Evolutionary conservation across 2,888 invertebrate genomes (phyloP).

Genomic region (Volucella zonaria): DNA sequence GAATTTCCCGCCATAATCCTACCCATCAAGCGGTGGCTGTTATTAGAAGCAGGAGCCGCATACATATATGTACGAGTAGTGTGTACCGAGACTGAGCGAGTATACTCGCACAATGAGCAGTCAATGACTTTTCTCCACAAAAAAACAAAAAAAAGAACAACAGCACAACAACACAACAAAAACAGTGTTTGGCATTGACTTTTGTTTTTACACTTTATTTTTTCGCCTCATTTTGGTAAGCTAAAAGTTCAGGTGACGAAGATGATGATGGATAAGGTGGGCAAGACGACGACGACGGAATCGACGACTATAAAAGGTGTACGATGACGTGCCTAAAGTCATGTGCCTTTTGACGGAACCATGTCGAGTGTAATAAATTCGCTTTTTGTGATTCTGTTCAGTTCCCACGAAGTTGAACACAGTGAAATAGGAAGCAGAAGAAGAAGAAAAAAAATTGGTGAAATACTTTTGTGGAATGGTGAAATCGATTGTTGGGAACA

Average conservation of each 20-base stretch:
- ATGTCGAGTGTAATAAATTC: slow-evolving; percentile 35
- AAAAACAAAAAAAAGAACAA: background rate
- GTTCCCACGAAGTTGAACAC: slow-evolving; percentile 33
- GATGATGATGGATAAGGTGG: slow-evolving; percentile 29
- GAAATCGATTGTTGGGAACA: slow-evolving; percentile 19
- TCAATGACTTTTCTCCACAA: slow-evolving; percentile 56
- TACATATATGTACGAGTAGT: background rate
- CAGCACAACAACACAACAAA: slow-evolving; percentile 36
- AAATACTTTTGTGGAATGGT: slow-evolving; percentile 27
- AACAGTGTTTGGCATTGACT: slow-evolving; percentile 66
- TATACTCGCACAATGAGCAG: slow-evolving; percentile 18
- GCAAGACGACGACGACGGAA: background rate
- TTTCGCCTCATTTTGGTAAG: slow-evolving; percentile 12
- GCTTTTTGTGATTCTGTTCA: slow-evolving; percentile 5
- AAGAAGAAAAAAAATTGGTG: background rate
- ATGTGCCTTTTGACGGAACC: slow-evolving; percentile 49
- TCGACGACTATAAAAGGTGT: slow-evolving; percentile 15
- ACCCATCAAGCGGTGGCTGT: slow-evolving; percentile 7
- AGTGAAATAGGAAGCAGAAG: slow-evolving; percentile 25
- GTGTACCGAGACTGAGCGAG: too few species aligned
- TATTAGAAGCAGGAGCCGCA: slow-evolving; percentile 42
- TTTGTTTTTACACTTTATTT: slow-evolving; percentile 39
- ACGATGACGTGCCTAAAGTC: slow-evolving; percentile 62
- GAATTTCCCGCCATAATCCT: slow-evolving; percentile 68
- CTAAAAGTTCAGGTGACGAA: slow-evolving; percentile 52